phyloP scores from a whole-genome alignment of 64 coral and sea anemone genomes.

The Acropora yongei region DNA sequence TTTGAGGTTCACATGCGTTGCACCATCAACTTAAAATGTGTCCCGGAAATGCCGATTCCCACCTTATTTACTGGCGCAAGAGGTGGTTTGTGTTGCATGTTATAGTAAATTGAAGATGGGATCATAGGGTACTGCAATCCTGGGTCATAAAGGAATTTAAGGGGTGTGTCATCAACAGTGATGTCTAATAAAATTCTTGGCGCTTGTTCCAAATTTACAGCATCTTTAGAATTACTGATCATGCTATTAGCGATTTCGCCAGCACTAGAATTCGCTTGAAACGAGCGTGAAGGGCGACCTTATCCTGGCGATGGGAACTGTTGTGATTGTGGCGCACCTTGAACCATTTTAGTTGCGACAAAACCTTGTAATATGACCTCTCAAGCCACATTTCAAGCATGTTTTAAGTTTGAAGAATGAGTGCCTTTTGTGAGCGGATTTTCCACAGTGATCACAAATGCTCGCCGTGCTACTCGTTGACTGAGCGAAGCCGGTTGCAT shows the following conservation, averaged over 20 bases:
- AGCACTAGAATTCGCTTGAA: neutral
- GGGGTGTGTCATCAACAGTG: slow-evolving; percentile 22
- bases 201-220: neutral
- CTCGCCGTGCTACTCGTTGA: too few species aligned
- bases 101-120: slow-evolving; percentile 25
- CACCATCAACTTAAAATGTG: neutral
- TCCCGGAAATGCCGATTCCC: slow-evolving; percentile 32
- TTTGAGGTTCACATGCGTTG: neutral
- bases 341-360: neutral
- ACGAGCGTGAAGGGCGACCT: neutral
- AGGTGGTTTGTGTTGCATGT: slow-evolving; percentile 14
- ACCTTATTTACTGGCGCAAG: slow-evolving; percentile 38
- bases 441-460: slow-evolving; percentile 46
- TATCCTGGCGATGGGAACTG: neutral
- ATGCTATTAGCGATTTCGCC: neutral
- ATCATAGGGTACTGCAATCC: slow-evolving; percentile 59
- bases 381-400: slow-evolving; percentile 35
- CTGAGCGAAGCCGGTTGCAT: too few species aligned
- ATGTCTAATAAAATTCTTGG: neutral
- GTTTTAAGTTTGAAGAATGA: slow-evolving; percentile 43
- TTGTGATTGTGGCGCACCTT: neutral
- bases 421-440: slow-evolving; percentile 4
- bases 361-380: slow-evolving; percentile 39
- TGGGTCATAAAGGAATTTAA: slow-evolving; percentile 49
- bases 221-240: neutral